Evolutionary conservation across 64 coral and sea anemone genomes (phyloP).

Genomic region (Dendronephthya gigantea): DNA sequence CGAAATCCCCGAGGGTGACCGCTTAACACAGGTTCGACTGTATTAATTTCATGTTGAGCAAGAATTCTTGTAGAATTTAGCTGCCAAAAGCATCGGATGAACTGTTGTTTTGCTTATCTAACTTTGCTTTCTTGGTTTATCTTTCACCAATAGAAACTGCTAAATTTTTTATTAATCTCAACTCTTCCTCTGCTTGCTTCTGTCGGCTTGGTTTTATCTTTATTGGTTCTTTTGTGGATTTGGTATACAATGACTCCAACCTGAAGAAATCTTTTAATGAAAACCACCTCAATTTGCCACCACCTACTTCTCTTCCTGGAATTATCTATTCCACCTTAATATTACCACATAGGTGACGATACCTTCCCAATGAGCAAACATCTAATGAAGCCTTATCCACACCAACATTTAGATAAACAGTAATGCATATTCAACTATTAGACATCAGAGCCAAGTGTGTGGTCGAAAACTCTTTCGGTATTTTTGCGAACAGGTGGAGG

Average conservation of each 20-base stretch:
- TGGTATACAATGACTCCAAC: not conserved
- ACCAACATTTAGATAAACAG: not conserved
- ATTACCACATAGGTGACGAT: not conserved
- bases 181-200: no score
- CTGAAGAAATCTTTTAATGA: constrained; percentile 8
- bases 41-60: constrained; percentile 23
- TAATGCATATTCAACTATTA: not conserved
- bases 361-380: not conserved
- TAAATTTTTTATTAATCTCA: no score
- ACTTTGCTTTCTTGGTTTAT: no score
- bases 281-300: constrained; percentile 1
- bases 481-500: not conserved
- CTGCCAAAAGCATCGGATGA: constrained; percentile 6
- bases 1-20: no score
- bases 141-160: no score
- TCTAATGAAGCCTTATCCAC: not conserved
- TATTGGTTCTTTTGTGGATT: no score
- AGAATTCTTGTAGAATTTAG: not conserved
- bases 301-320: not conserved
- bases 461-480: not conserved
- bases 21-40: not conserved
- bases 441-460: not conserved
- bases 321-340: not conserved
- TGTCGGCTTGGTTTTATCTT: no score
- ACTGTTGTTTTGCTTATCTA: no score